Evolutionary conservation across 2,888 invertebrate genomes (phyloP).

Genomic region (Sphaerolaimus hirsutus): DNA sequence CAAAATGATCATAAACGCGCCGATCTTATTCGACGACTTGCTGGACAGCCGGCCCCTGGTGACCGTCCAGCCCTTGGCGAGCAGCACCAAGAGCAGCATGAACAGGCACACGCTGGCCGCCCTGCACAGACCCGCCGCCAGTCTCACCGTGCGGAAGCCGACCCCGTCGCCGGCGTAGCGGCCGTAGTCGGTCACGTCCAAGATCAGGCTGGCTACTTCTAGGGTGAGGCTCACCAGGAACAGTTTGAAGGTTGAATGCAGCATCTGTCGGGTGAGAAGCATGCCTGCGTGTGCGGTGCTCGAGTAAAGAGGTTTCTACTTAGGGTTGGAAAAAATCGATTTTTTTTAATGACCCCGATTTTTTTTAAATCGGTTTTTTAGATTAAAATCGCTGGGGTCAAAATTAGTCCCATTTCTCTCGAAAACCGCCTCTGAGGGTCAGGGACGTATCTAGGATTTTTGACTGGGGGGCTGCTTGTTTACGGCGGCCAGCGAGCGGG

Average conservation of each 20-base stretch:
- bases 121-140: conserved; percentile 45
- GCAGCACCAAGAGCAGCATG: conserved; percentile 48
- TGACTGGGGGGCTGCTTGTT: too few relatives aligned
- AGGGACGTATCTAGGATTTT: too few relatives aligned
- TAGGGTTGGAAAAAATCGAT: too few relatives aligned
- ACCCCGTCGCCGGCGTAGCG: conserved; percentile 27
- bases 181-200: conserved; percentile 44
- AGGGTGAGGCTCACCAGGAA: conserved; percentile 46
- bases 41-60: conserved; percentile 42
- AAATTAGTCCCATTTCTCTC: too few relatives aligned
- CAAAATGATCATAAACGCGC: conserved; percentile 53
- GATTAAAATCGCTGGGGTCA: too few relatives aligned
- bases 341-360: too few relatives aligned
- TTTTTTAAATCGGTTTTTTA: too few relatives aligned
- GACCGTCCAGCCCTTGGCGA: conserved; percentile 52
- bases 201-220: conserved; percentile 42
- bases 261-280: conserved; percentile 48
- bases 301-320: neutral
- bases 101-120: conserved; percentile 49
- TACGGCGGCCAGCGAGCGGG: too few relatives aligned
- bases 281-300: too few relatives aligned
- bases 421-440: too few relatives aligned
- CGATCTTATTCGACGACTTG: conserved; percentile 47
- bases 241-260: conserved; percentile 65
- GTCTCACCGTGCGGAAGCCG: neutral